Base-by-base conservation (phyloP, 2,888 invertebrate genomes). In the Amiota minor region DNA sequence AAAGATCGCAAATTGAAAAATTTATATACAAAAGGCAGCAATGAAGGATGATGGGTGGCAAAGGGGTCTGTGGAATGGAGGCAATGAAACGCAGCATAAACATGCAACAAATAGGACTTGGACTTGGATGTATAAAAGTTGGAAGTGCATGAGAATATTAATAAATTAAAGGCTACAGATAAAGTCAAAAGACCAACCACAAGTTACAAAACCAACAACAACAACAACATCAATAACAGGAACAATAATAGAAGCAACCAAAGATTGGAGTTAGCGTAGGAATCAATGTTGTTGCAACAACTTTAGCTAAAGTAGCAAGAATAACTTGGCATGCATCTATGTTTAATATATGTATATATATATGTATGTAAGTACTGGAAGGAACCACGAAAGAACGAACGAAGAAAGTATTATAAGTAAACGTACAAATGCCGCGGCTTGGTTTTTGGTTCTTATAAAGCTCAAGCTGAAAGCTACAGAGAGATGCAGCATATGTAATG, bases 1-100 rank as follows among this genome's bases (percentile, higher is more conserved):
- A 85, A 83, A 83, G 83, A 85, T 83, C 83, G 83, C 86, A 83
- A 83, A 83, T 83, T 83, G 86, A 85, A 83, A 83, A 83, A 85
- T 82, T 72, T 81, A 80, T 80, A 77, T 74, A 79, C 76, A 78
- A 74, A 53, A 53, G 62, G 49, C 53, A n/a, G 69, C 62, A 16
- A 46, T 11, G 14, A n/a, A 47, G 2, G n/a, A n/a, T n/a, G 62
- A 61, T 65, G 59, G 62, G 69, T 68, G 69, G 16, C n/a, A 72
- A 67, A 16, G 35, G 53, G 59, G 35, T 55, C 49, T n/a, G 65
- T 46, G 10, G 50, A 49, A 65, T 45, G 46, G 71, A 70, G 70
- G 67, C 55, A 49, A 45, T 8, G 18, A 62, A 70, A 50, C 62
- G 49, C 12, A 47, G 18, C 35, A 35, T 35, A 35, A 35, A 35